phyloP scores from a whole-genome alignment of 1,140 invertebrate species.

The Tetramorium alpestre region DNA sequence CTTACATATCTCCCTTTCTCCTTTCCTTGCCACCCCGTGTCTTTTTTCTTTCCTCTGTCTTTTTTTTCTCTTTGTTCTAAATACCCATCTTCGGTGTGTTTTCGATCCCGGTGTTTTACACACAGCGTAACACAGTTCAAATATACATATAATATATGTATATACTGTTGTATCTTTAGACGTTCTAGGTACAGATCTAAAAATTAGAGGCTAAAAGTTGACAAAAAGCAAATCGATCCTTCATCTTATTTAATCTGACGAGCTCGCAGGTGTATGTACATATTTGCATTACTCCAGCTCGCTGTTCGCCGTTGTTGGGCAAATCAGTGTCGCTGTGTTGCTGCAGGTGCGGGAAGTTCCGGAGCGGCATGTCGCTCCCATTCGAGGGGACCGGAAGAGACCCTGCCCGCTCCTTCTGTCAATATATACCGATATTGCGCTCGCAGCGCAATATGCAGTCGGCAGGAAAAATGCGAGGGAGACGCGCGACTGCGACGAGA shows the following conservation, averaged over 20 bases:
- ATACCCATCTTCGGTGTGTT: background rate
- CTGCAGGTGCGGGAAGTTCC: slow-evolving; percentile 18
- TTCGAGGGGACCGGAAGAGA: background rate
- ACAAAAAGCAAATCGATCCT: background rate
- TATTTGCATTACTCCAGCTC: background rate
- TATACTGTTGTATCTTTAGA: background rate
- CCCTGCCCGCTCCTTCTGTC: slow-evolving; percentile 26
- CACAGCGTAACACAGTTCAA: background rate
- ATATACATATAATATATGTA: background rate
- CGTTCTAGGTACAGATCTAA: background rate
- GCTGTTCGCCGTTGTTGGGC: no score
- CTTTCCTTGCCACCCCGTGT: background rate
- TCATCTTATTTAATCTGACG: background rate
- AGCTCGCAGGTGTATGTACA: background rate
- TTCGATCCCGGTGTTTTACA: background rate
- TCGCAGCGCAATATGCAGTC: slow-evolving; percentile 20
- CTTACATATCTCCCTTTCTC: background rate
- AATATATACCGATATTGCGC: slow-evolving; percentile 29
- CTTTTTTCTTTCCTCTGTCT: background rate
- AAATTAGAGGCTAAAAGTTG: background rate
- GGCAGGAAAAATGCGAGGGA: slow-evolving; percentile 33
- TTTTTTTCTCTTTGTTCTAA: background rate
- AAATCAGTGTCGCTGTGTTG: background rate
- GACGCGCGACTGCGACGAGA: background rate
- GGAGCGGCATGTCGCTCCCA: background rate